Conservation (phyloP, 2,797 vertebrate genomes). For the Muraenolepis orangiensis region DNA sequence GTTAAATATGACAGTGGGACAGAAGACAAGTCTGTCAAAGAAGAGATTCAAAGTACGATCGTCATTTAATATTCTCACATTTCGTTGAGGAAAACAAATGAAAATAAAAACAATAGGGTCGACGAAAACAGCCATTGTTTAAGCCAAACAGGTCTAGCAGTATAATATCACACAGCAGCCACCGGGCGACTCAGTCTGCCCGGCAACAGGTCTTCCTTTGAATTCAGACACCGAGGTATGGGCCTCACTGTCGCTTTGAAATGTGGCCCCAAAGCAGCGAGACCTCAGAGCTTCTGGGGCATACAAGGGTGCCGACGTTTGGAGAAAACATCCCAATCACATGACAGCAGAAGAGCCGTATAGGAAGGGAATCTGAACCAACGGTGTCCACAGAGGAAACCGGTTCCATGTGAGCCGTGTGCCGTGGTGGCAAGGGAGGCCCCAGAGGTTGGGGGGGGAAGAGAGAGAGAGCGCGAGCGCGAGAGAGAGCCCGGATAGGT, state of each 20-base stretch:
- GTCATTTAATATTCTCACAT: neutral
- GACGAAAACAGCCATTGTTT: neutral
- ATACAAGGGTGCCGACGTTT: neutral
- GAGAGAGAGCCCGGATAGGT: too few relatives aligned
- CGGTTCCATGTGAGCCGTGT: neutral
- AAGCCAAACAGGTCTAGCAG: neutral
- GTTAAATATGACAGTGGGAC: conserved; percentile 4
- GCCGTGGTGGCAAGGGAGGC: neutral
- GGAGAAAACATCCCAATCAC: neutral
- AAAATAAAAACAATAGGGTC: neutral
- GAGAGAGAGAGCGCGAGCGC: too few relatives aligned
- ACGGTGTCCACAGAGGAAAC: neutral
- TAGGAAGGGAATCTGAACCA: neutral
- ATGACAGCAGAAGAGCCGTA: neutral
- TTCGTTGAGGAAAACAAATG: neutral
- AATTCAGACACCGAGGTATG: neutral
- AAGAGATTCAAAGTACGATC: neutral
- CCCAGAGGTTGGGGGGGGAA: too few relatives aligned
- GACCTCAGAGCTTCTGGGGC: too few relatives aligned
- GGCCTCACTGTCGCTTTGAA: neutral
- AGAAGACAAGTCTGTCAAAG: conserved; percentile 47
- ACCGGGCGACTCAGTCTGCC: neutral
- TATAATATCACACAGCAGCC: neutral
- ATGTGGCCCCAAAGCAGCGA: too few relatives aligned
- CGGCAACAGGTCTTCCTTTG: neutral